These are phyloP conservation scores for Hypolimnas misippus DNA, from an alignment of 2,888 invertebrate species.

Conservation along the genomic window DNA sequence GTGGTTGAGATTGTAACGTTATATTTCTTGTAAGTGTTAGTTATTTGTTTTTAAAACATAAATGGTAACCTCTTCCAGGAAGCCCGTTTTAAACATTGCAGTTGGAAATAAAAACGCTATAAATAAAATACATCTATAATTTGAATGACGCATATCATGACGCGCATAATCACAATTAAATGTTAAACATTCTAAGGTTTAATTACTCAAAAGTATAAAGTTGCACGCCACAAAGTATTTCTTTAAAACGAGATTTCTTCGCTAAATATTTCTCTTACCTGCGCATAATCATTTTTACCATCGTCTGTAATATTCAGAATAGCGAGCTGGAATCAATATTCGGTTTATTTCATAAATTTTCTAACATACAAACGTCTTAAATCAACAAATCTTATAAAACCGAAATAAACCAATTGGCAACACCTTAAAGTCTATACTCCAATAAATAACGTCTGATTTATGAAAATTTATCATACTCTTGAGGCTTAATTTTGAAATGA, in stretches of 20 bases:
- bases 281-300: constrained; percentile 40
- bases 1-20: background rate
- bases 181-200: background rate
- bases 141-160: constrained; percentile 23
- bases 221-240: background rate
- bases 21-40: background rate
- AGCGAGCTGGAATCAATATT: constrained; percentile 44
- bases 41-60: background rate
- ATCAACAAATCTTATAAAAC: constrained; percentile 61
- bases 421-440: constrained; percentile 81
- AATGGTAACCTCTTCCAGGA: too few species aligned
- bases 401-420: constrained; percentile 77
- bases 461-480: constrained; percentile 83
- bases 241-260: constrained; percentile 14
- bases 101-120: background rate
- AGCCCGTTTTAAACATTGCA: background rate
- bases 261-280: constrained; percentile 38
- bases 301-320: constrained; percentile 39
- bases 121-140: constrained; percentile 9
- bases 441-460: constrained; percentile 82
- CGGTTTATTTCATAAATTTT: constrained; percentile 58
- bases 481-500: constrained; percentile 83
- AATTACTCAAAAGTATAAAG: background rate
- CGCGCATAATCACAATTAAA: background rate
- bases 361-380: constrained; percentile 63